Percentiles rank a stretch among this genome's conserved stretches.
Evolutionary conservation across 1,140 invertebrate genomes (phyloP).

Genomic region (Pissodes strobi): DNA sequence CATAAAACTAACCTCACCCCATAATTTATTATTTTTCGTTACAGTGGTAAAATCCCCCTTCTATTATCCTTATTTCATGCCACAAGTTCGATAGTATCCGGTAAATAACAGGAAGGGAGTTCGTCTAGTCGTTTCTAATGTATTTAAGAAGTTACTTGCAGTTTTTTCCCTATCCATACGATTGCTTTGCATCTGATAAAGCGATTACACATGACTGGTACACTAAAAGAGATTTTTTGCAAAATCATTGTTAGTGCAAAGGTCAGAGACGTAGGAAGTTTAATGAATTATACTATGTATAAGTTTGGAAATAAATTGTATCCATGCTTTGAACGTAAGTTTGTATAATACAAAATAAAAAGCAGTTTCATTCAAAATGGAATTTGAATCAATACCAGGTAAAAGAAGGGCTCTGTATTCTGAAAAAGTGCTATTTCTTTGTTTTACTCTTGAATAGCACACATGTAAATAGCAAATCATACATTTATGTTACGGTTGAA

Average conservation of each 20-base stretch:
- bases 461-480: too few species aligned
- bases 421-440: too few species aligned
- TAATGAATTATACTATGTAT: too few species aligned
- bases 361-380: too few species aligned
- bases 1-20: conserved; percentile 29
- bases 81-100: conserved; percentile 6
- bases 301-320: too few species aligned
- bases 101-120: conserved; percentile 12
- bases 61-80: conserved; percentile 7
- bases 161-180: conserved; percentile 31
- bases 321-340: too few species aligned
- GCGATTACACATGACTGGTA: conserved; percentile 36
- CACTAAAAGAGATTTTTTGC: conserved; percentile 22
- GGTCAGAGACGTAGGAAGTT: background rate
- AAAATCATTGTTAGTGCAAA: conserved; percentile 18
- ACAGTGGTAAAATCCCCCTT: conserved; percentile 19
- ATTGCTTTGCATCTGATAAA: conserved; percentile 29
- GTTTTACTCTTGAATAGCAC: too few species aligned
- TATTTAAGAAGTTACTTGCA: conserved; percentile 42
- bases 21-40: conserved; percentile 27
- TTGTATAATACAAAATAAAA: too few species aligned
- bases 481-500: too few species aligned
- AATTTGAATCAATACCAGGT: too few species aligned
- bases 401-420: too few species aligned
- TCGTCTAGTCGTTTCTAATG: conserved; percentile 28